Evolutionary conservation across 2,888 invertebrate genomes (phyloP).

Genomic region (Thymelicus sylvestris): DNA sequence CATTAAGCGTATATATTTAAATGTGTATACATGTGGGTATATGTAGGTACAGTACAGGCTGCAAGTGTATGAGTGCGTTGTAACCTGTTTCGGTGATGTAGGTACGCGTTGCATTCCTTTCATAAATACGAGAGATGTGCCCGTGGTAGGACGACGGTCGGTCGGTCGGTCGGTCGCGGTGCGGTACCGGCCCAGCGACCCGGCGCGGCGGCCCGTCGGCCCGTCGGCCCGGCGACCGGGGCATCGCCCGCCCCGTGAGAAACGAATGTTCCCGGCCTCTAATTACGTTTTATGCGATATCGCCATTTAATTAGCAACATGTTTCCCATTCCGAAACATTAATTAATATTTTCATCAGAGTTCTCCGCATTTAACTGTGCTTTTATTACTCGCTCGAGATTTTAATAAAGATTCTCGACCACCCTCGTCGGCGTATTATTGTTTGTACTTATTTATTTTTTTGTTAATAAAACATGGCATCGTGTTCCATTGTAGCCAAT

Average conservation of each 20-base stretch:
- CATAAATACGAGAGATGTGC: constrained; percentile 59
- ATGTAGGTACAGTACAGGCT: constrained; percentile 48
- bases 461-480: constrained; percentile 49
- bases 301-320: constrained; percentile 84
- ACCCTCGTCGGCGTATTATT: constrained; percentile 76
- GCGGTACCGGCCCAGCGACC: constrained; percentile 41
- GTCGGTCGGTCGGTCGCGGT: constrained; percentile 45
- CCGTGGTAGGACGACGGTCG: constrained; percentile 36
- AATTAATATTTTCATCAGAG: constrained; percentile 84
- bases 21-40: constrained; percentile 53
- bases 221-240: constrained; percentile 38
- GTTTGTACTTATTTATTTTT: constrained; percentile 76
- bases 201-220: too few species aligned
- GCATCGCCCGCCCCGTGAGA: constrained; percentile 73
- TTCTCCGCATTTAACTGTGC: constrained; percentile 82
- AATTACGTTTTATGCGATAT: constrained; percentile 84
- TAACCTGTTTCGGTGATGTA: constrained; percentile 70
- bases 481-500: constrained; percentile 47
- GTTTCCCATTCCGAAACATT: constrained; percentile 83
- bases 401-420: constrained; percentile 84
- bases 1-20: constrained; percentile 63
- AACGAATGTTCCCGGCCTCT: constrained; percentile 79
- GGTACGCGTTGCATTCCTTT: constrained; percentile 70
- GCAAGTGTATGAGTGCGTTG: constrained; percentile 42
- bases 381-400: constrained; percentile 82